These are phyloP conservation scores for Dryoscopus gambensis DNA, from an alignment of 2,113 vertebrate genomes.

Conservation along the genomic window DNA sequence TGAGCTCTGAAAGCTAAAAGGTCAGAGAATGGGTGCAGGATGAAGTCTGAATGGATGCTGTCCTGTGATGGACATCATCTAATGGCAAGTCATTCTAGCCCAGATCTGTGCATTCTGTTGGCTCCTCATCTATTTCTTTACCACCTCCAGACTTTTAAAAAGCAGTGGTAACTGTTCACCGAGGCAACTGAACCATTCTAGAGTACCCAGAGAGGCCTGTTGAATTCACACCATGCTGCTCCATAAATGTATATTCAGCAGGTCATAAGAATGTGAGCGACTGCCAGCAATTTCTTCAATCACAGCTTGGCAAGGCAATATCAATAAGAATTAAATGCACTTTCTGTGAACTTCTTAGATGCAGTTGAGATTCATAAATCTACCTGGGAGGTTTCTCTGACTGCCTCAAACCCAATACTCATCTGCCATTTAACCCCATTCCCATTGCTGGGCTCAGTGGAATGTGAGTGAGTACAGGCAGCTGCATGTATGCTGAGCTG, in stretches of 20 bases:
- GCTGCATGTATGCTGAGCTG: background rate
- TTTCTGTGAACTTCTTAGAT: background rate
- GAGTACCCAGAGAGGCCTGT: background rate
- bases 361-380: background rate
- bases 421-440: background rate
- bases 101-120: background rate
- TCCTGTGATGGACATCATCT: background rate
- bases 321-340: background rate
- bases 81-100: background rate
- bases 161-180: background rate
- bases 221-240: background rate
- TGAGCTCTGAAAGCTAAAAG: background rate
- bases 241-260: background rate
- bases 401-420: background rate
- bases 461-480: background rate
- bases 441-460: background rate
- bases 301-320: background rate
- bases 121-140: background rate
- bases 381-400: background rate
- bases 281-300: background rate
- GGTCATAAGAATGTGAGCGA: background rate
- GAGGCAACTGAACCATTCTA: background rate
- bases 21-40: background rate
- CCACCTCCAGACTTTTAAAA: background rate
- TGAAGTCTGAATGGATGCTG: background rate